phyloP scores from a whole-genome alignment of 2,113 vertebrate species.

The Tricholaema leucomelas region DNA sequence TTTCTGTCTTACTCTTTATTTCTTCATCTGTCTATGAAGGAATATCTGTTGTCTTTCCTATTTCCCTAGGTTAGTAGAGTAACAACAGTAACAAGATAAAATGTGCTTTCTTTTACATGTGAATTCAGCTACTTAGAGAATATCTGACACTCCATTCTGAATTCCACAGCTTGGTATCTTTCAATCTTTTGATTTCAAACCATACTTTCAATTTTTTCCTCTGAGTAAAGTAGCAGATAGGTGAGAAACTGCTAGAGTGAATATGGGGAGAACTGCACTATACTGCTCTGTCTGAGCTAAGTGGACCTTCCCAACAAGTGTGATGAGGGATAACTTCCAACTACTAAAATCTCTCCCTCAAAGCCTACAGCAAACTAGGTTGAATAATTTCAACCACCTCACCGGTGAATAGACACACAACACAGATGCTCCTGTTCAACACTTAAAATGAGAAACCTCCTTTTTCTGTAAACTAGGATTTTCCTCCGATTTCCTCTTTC shows the following conservation, averaged over 20 bases:
- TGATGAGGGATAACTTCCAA: neutral
- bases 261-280: neutral
- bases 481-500: neutral
- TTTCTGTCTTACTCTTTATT: neutral
- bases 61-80: neutral
- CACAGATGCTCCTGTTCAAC: neutral
- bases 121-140: neutral
- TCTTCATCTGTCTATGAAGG: neutral
- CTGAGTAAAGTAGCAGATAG: neutral
- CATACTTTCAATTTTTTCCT: neutral
- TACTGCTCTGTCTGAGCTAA: neutral
- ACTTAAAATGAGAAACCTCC: neutral
- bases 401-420: neutral
- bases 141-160: neutral
- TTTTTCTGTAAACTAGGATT: neutral
- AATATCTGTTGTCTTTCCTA: neutral
- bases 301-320: neutral
- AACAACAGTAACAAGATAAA: neutral
- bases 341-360: neutral
- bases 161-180: neutral
- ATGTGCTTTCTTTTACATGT: neutral
- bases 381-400: neutral
- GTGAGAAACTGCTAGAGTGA: neutral
- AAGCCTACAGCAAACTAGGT: neutral
- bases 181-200: neutral